Base-by-base conservation (phyloP, 2,113 vertebrate species). In the Lonchura striata region DNA sequence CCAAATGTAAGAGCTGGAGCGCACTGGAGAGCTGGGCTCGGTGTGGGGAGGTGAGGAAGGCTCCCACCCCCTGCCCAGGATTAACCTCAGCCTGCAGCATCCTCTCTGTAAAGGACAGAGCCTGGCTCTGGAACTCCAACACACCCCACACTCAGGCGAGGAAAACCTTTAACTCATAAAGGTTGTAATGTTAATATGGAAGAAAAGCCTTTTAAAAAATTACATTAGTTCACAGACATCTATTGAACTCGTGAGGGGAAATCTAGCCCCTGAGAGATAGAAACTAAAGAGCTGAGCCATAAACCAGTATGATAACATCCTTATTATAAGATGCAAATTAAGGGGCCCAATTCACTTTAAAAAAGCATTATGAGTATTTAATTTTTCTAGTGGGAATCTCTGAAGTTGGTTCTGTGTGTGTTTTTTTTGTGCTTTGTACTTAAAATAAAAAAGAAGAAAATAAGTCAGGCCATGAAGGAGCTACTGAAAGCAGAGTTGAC, bases 271-370 rank as follows among this genome's bases (percentile, higher is more conserved):
- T 97, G 98, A 98, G 98, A 98, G 97, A 97, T 95, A 97, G 97
- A 96, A 98, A 97, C 96, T 97, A 96, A 98, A 98, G 97, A 98
- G 97, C 97, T 95, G 93, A 97, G 97, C 97, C 90, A 98, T 98
- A 98, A 98, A 98, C 97, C 97, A 97, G 97, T 97, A 93, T 21
- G 97, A 98, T 98, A 98, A 98, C 98, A 98, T 98, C 97, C 98
- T 98, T 98, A 98, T 98, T 98, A 98, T 97, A 97, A 98, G 97
- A 98, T 98, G 98, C 97, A 98, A 98, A 98, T 98, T 96, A 98
- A 98, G 97, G 97, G 97, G 93, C 97, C 97, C 97, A 97, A 98
- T 98, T 98, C 98, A 97, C 98, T 98, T 97, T 97, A 98, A 98
- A 98, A 98, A 98, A 97, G 97, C 98, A 98, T 98, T 98, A 98